A percentile compares a stretch with the other conserved stretches of the same genome.
Evolutionary conservation across 2,113 vertebrate species (phyloP).

Genomic region (Octodon degus): DNA sequence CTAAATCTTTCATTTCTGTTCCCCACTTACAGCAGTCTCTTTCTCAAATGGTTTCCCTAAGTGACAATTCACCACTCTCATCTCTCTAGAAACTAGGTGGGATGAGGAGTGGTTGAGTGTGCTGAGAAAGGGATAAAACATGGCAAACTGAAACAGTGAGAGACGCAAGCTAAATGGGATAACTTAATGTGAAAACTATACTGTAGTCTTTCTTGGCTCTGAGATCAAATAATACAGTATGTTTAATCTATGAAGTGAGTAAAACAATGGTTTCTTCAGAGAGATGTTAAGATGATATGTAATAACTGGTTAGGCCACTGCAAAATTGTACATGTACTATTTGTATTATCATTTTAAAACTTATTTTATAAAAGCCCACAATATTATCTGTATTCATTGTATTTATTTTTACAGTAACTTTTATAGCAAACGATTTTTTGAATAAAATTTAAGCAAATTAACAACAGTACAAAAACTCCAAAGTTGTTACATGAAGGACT

Average conservation of each 20-base stretch:
- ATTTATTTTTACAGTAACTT: slow-evolving; percentile 70
- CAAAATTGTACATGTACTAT: slow-evolving; percentile 63
- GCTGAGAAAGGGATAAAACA: slow-evolving; percentile 43
- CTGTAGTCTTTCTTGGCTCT: slow-evolving; percentile 23
- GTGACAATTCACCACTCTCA: slow-evolving; percentile 42
- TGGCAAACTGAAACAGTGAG: slow-evolving; percentile 13
- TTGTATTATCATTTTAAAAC: slow-evolving; percentile 57
- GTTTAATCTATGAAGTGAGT: slow-evolving; percentile 25
- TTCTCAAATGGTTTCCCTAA: slow-evolving; percentile 37
- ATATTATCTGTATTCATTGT: slow-evolving; percentile 60
- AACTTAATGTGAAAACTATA: slow-evolving; percentile 51
- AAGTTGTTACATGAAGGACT: slow-evolving; percentile 63
- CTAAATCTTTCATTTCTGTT: slow-evolving; percentile 59
- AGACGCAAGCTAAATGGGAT: slow-evolving; percentile 49
- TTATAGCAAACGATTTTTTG: slow-evolving; percentile 64
- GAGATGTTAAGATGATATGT: slow-evolving; percentile 61
- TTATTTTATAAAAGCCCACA: slow-evolving; percentile 77
- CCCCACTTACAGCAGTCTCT: background rate
- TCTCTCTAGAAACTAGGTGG: slow-evolving; percentile 38
- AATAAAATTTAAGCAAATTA: slow-evolving; percentile 76
- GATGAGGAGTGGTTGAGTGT: slow-evolving; percentile 4
- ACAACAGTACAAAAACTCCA: slow-evolving; percentile 75
- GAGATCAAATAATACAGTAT: slow-evolving; percentile 62
- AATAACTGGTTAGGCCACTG: slow-evolving; percentile 59
- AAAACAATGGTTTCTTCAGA: slow-evolving; percentile 62